Conservation (phyloP, 1,140 invertebrate species). For the Galleria mellonella region DNA sequence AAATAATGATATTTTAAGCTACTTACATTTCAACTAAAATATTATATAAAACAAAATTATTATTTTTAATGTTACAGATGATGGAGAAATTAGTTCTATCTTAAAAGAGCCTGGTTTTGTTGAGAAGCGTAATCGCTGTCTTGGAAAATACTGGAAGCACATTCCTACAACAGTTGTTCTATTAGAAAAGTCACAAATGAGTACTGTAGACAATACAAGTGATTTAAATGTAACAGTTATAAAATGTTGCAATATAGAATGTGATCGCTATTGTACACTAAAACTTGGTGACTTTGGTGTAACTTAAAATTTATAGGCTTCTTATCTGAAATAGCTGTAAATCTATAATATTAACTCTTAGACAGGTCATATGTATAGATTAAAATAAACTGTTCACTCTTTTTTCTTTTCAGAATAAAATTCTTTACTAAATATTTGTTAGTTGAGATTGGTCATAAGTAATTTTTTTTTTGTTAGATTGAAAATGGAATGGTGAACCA, state of each 20-base stretch:
- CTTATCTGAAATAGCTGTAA: no score
- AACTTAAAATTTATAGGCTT: slow-evolving; percentile 20
- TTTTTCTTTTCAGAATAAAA: no score
- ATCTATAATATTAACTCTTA: no score
- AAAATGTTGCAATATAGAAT: slow-evolving; percentile 19
- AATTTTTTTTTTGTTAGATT: no score
- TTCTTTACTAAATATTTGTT: no score
- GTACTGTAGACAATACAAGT: slow-evolving; percentile 7
- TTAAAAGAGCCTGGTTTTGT: slow-evolving; percentile 25
- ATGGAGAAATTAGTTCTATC: slow-evolving; percentile 14
- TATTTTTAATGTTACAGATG: slow-evolving; percentile 32
- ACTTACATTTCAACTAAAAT: neutral
- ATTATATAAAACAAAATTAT: slow-evolving; percentile 4
- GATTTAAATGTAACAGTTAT: slow-evolving; percentile 24
- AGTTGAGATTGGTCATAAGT: no score
- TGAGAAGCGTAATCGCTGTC: slow-evolving; percentile 52
- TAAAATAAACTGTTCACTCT: no score
- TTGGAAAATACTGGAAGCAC: slow-evolving; percentile 73
- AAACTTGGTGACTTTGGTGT: slow-evolving; percentile 26
- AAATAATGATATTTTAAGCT: neutral
- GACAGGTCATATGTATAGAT: no score
- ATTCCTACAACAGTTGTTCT: slow-evolving; percentile 58
- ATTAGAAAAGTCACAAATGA: slow-evolving; percentile 27
- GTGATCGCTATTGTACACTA: slow-evolving; percentile 23
- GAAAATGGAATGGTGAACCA: no score